Base-by-base conservation (phyloP, 2,888 invertebrate genomes). In the Tinea trinotella region DNA sequence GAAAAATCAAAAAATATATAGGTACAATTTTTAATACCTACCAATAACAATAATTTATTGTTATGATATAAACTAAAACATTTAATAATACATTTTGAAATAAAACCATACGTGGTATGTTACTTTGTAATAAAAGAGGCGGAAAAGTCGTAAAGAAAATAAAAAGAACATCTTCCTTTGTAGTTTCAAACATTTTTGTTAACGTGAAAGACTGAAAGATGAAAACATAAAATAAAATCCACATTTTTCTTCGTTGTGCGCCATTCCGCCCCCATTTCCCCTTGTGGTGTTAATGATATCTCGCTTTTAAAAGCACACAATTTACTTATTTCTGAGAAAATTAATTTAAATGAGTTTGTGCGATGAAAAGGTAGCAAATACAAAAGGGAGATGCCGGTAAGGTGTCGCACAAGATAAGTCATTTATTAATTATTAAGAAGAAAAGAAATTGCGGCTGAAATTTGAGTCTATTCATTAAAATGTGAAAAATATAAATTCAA, bases 261-360 rank as follows among this genome's bases (percentile, higher is more conserved):
- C 55, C 57, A 46, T 54, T 59, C 49, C 59, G 60, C 62, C 61
- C 62, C 61, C 60, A 57, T 66, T 69, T 15, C 61, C 65, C 59
- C 60, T 62, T 67, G 61, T 68, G 66, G 76, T 80, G 80, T 82
- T 86, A 85, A 87, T 85, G 83, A 84, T 86, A 86, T 83, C 81
- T 82, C 71, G 75, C 77, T 80, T 73, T 74, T 77, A 82, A 80
- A 79, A 81, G 76, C 80, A 80, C 83, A 83, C 74, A 79, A 82
- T 82, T 85, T 83, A 84, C 80, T 84, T 83, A 82, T 80, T 84
- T 79, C 81, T 75, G 73, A 68, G 74, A 73, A 85, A 84, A 84
- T 84, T 84, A 85, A 85, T 85, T 84, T 81, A 85, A 85, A 85
- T 85, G 85, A 85, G 84, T 82, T 84, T 75, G 76, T 76, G 74